These are phyloP conservation scores for Sitta carolinensis DNA, from an alignment of 2,797 vertebrate species.

Conservation along the genomic window DNA sequence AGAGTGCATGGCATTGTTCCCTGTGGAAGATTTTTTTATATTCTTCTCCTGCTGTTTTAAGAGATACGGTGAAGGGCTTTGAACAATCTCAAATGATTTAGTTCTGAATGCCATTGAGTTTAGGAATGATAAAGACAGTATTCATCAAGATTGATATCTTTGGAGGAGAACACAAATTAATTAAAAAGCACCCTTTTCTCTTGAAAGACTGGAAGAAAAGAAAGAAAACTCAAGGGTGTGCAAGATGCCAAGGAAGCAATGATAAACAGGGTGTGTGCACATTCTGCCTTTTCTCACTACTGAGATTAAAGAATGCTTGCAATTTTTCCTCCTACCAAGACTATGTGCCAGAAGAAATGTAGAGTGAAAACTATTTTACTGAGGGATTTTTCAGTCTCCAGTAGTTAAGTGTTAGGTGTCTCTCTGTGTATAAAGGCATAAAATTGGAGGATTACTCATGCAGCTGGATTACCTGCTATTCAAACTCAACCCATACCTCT, in stretches of 20 bases:
- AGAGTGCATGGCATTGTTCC: neutral
- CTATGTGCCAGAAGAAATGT: neutral
- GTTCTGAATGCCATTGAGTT: neutral
- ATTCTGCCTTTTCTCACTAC: neutral
- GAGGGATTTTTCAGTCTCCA: neutral
- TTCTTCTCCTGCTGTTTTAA: neutral
- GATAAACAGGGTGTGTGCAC: neutral
- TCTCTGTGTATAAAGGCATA: neutral
- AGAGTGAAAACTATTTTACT: neutral
- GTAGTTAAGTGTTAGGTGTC: neutral
- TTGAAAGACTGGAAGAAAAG: neutral
- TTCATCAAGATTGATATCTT: neutral
- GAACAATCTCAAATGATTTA: neutral
- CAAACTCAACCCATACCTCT: neutral
- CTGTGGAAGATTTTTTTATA: neutral
- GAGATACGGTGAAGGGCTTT: neutral
- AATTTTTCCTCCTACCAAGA: neutral
- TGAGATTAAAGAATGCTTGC: neutral
- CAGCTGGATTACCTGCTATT: neutral
- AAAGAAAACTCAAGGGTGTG: neutral
- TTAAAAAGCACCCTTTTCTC: neutral
- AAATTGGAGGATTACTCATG: constrained; percentile 14
- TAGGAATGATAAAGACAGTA: neutral
- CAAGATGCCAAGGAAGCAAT: neutral
- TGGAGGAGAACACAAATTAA: neutral